Conservation (phyloP, 2,888 invertebrate species). For the Phyllotreta striolata region DNA sequence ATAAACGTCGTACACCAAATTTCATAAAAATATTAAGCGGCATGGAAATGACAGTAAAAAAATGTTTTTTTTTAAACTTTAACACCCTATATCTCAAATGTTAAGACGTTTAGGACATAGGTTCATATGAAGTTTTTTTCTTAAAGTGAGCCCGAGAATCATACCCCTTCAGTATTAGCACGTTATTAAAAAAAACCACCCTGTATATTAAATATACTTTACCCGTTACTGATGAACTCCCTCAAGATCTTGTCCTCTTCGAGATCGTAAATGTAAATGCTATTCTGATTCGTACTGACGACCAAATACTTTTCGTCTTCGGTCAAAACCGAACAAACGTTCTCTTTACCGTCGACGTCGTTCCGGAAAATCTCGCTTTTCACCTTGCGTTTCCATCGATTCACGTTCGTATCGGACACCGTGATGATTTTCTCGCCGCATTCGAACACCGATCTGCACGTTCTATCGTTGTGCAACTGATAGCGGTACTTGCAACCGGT, state of each 20-base stretch:
- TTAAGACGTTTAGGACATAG: too few species aligned
- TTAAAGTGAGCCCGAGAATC: too few species aligned
- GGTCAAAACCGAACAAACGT: slow-evolving; percentile 41
- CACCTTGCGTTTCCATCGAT: slow-evolving; percentile 25
- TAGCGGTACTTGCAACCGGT: background rate
- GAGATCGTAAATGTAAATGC: slow-evolving; percentile 59
- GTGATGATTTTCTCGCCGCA: slow-evolving; percentile 33
- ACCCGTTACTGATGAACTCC: slow-evolving; percentile 49
- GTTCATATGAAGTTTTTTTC: too few species aligned
- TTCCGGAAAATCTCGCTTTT: slow-evolving; percentile 20
- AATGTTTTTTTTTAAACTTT: too few species aligned
- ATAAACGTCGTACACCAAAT: too few species aligned
- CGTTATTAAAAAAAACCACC: background rate
- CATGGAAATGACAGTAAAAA: too few species aligned
- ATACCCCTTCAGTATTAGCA: too few species aligned
- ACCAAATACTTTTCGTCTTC: slow-evolving; percentile 60
- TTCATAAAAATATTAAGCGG: too few species aligned
- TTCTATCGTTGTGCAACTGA: slow-evolving; percentile 23
- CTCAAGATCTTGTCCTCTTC: slow-evolving; percentile 37
- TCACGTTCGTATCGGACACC: slow-evolving; percentile 36
- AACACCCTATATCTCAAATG: too few species aligned
- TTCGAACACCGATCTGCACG: slow-evolving; percentile 34
- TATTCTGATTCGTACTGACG: slow-evolving; percentile 58
- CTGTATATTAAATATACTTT: slow-evolving; percentile 31
- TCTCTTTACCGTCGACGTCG: slow-evolving; percentile 22